Conservation (phyloP, 2,113 vertebrate species). For the Grallaria varia region DNA sequence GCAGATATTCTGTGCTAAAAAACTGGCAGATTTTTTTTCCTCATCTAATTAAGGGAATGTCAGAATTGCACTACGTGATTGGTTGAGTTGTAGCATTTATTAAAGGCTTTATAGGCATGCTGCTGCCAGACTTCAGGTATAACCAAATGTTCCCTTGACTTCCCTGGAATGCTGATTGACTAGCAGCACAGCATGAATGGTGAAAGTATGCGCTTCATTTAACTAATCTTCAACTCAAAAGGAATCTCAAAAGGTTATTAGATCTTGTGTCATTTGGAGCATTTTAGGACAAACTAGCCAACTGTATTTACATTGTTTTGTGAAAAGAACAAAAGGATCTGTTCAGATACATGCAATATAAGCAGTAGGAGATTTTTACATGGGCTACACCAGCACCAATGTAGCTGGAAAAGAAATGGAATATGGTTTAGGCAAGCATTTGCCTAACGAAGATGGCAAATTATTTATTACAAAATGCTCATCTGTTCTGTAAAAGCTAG, state of each 20-base stretch:
- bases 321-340: conserved; percentile 32
- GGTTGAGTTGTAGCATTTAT: conserved; percentile 37
- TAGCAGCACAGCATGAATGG: conserved; percentile 10
- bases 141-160: conserved; percentile 39
- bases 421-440: conserved; percentile 18
- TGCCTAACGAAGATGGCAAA: conserved; percentile 41
- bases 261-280: conserved; percentile 16
- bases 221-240: conserved; percentile 31
- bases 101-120: conserved; percentile 43
- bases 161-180: conserved; percentile 36
- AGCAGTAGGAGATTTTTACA: conserved; percentile 47
- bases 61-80: not conserved
- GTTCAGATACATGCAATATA: conserved; percentile 46
- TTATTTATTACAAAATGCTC: conserved; percentile 39
- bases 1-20: conserved; percentile 25
- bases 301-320: conserved; percentile 50
- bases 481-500: conserved; percentile 66
- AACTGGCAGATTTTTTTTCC: not conserved
- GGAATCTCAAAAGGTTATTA: not conserved
- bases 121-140: conserved; percentile 66
- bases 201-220: conserved; percentile 25
- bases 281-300: conserved; percentile 59
- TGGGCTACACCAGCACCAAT: conserved; percentile 36
- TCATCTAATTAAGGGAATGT: conserved; percentile 17
- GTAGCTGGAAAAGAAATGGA: conserved; percentile 35